These are phyloP conservation scores for Epirrita christyi DNA, from an alignment of 2,888 invertebrate genomes.

Conservation along the genomic window DNA sequence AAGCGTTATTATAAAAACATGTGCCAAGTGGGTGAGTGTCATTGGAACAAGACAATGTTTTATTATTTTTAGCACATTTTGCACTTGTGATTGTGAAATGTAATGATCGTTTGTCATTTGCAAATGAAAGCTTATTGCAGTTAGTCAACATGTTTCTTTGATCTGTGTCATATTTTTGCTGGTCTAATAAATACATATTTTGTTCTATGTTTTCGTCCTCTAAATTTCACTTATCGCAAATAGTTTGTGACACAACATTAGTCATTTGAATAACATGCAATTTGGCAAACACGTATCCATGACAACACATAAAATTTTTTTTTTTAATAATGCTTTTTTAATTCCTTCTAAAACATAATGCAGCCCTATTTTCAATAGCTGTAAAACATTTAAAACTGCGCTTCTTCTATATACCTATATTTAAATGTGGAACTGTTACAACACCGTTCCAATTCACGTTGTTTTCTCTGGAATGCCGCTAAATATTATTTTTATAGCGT, in stretches of 20 bases:
- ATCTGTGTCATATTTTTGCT: constrained; percentile 2
- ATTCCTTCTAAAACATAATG: too few species aligned
- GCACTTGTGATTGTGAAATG: constrained; percentile 22
- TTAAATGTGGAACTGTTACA: constrained; percentile 32
- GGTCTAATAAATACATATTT: not conserved
- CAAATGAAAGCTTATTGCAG: constrained; percentile 1
- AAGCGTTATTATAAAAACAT: constrained; percentile 41
- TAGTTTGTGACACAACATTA: too few species aligned
- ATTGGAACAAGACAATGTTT: constrained; percentile 55
- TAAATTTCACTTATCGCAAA: not conserved
- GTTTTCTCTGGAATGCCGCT: constrained; percentile 35
- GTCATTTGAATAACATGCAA: too few species aligned
- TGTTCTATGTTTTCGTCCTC: not conserved
- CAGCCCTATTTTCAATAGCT: not conserved
- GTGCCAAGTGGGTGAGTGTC: constrained; percentile 82
- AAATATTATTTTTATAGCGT: constrained; percentile 41
- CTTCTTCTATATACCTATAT: constrained; percentile 7
- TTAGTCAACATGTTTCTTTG: constrained; percentile 2
- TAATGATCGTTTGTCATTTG: constrained; percentile 20
- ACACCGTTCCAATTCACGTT: constrained; percentile 32
- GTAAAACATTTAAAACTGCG: constrained; percentile 4
- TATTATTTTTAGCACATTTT: constrained; percentile 46
- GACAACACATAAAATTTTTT: too few species aligned
- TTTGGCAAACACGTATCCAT: too few species aligned
- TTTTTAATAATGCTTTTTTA: too few species aligned